Base-by-base conservation (phyloP, 1,140 invertebrate genomes). In the Aradophagus sp. region DNA sequence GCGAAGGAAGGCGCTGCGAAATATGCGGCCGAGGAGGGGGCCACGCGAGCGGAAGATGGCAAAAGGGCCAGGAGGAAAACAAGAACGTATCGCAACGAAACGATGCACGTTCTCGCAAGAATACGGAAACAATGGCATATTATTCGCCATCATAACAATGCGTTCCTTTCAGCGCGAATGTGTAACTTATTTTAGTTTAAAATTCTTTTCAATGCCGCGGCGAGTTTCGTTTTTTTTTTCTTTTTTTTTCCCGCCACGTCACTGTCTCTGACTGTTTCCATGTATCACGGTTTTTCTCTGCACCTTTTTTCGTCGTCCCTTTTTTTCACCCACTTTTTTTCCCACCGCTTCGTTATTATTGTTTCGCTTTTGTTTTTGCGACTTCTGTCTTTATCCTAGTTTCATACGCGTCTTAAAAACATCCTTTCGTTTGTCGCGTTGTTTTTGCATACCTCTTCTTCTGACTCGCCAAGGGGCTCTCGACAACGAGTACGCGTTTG, bases 121-220 rank as follows among this genome's bases (percentile, higher is more conserved):
- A 61, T 55, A 61, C 48, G 48, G 34, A 53, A 55, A 61, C 55
- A 68, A 68, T 68, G 47, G 55, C 47, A 68, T 58, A 68, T 59
- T 69, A 61, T 69, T 61, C 66, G 56, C 42, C 41, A 69, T 69
- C 66, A 61, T 69, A 62, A 69, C 56, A 69, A 69, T 69, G 66
- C 66, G 66, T 50, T 48, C 39, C 42, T 69, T 69, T 69, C 56
- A 62, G 34, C 56, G 66, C 56, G 66, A 69, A 69, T 69, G 44
- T 69, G 56, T 69, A 69, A 69, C 66, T 69, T 69, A 69, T 69
- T 69, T 69, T 56, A 62, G 58, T 62, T 69, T 45, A 68, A 61
- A 68, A 68, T 68, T 68, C 65, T 68, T 68, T 68, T 68, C 55
- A 68, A 68, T 35, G 34, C 32, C 32, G 42, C 50, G 36, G 31